Evolutionary conservation across 2,888 invertebrate species (phyloP).

Genomic region (Phyllotreta striolata): DNA sequence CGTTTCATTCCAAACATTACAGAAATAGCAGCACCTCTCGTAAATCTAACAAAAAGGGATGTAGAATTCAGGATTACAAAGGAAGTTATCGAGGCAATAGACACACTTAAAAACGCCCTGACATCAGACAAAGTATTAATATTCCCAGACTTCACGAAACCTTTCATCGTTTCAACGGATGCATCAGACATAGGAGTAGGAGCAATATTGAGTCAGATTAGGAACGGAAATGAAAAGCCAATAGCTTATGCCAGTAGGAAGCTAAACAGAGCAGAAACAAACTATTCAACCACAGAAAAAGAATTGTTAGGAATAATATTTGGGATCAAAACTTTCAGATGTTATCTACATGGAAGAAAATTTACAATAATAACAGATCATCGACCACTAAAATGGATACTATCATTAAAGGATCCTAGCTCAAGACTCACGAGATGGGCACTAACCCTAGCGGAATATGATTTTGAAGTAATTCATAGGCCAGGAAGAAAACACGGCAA

Average conservation of each 20-base stretch:
- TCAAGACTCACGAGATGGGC: constrained; percentile 17
- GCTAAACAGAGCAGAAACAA: constrained; percentile 24
- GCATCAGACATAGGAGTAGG: constrained; percentile 32
- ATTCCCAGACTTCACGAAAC: constrained; percentile 34
- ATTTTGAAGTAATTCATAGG: constrained; percentile 24
- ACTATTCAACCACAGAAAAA: constrained; percentile 22
- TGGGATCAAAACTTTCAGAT: constrained; percentile 18
- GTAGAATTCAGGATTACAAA: constrained; percentile 30
- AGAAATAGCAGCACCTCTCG: constrained; percentile 24
- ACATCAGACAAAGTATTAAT: constrained; percentile 33
- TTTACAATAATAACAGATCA: constrained; percentile 29
- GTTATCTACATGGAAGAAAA: not conserved
- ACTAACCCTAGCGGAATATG: constrained; percentile 24
- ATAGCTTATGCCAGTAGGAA: constrained; percentile 34
- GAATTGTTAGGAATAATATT: constrained; percentile 21
- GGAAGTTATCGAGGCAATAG: constrained; percentile 26
- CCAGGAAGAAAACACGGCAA: constrained; percentile 7
- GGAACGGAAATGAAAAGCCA: constrained; percentile 28
- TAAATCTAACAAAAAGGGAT: constrained; percentile 32
- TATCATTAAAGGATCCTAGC: constrained; percentile 20
- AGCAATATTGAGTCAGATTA: constrained; percentile 33
- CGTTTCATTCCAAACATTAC: constrained; percentile 34
- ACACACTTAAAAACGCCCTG: constrained; percentile 21
- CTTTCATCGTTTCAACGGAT: constrained; percentile 35
- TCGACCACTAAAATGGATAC: constrained; percentile 18